These are phyloP conservation scores for Plebejus anna DNA, from an alignment of 2,888 invertebrate species.

Conservation along the genomic window DNA sequence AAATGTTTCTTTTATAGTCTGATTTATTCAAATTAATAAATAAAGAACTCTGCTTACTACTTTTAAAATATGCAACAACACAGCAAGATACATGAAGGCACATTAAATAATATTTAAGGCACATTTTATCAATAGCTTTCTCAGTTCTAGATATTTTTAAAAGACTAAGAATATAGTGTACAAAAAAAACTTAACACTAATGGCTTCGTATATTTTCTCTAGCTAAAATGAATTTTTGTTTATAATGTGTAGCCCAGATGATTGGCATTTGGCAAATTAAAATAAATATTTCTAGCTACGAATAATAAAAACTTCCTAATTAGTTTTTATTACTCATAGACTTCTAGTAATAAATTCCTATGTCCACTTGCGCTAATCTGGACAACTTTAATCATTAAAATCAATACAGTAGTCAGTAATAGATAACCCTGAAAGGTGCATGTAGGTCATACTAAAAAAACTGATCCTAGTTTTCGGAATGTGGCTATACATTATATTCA, in stretches of 20 bases:
- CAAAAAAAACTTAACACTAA: slow-evolving; percentile 9
- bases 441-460: neutral
- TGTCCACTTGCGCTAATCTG: too few species aligned
- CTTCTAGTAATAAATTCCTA: too few species aligned
- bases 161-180: neutral
- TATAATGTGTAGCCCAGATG: neutral
- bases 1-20: too few species aligned
- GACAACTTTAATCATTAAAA: neutral
- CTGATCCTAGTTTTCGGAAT: neutral
- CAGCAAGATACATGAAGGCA: neutral
- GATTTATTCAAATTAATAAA: too few species aligned
- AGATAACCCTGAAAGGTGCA: too few species aligned
- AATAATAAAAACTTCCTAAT: too few species aligned
- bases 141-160: neutral
- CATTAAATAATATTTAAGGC: neutral
- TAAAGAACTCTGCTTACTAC: neutral
- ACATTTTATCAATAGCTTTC: neutral
- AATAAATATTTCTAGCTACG: too few species aligned
- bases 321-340: too few species aligned
- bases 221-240: neutral
- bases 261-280: too few species aligned
- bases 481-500: neutral
- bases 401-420: neutral
- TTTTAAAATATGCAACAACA: slow-evolving; percentile 13
- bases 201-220: neutral